Evolutionary conservation across 2,797 vertebrate species (phyloP), one percentile per base, ranked within the genome.

Genomic region (Xenops minutus): DNA sequence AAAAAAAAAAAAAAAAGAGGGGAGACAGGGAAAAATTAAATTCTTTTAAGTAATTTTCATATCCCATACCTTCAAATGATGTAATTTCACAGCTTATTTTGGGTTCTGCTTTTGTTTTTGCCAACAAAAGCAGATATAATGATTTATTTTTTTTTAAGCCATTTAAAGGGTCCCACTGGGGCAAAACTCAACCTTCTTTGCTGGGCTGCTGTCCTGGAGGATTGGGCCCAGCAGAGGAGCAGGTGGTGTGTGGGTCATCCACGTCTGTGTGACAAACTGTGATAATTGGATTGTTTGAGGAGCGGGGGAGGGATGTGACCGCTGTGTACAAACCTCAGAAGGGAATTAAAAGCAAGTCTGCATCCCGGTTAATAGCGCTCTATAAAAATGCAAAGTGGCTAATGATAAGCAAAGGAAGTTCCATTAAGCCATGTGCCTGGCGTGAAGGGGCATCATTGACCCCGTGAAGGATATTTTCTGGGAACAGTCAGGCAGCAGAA

Each of bases 251-350:
- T 49, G 68, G 96, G 77, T 87, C 94, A 92, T 27, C 56, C 51
- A 29, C 2, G 24, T 52, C 73, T 78, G 41, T 84, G 85, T 92
- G 94, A 95, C 87, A 83, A 96, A 92, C 92, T 97, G 84, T 94
- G 78, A 93, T 96, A 97, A 95, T 93, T 88, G 94, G 96, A 97
- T 97, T 97, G 96, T 93, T 94, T 94, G 96, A 86, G 93, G 83
- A 85, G 55, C 1, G 26, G 83, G 75, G 64, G 62, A 78, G 72
- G 83, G 94, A 83, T 90, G 91, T 9, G 73, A 92, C 78, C 12
- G 10, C 76, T 59, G 88, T 54, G 93, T 74, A 74, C 91, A 56
- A 95, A 80, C 78, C 85, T 93, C 90, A 67, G 82, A 87, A 81
- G 23, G 63, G 93, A 96, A 92, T 93, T 94, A 94, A 92, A 96